Conservation (phyloP, 2,113 vertebrate genomes). For the Microtus pennsylvanicus region DNA sequence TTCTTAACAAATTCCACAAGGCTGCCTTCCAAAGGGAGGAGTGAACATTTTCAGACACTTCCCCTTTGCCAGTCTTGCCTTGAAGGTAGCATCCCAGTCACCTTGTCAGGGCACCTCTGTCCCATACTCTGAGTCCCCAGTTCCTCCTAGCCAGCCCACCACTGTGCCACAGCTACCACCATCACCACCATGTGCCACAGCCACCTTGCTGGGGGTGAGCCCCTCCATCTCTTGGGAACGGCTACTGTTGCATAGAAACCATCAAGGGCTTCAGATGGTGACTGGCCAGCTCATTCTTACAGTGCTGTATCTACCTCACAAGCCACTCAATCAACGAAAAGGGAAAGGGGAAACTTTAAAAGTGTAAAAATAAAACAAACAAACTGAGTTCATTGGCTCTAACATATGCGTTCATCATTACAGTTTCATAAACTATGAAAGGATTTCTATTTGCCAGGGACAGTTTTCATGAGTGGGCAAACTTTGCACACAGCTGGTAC, state of each 20-base stretch:
- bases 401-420: background rate
- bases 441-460: background rate
- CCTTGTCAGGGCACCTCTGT: rapidly evolving
- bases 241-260: background rate
- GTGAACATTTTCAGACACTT: background rate
- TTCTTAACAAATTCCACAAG: background rate
- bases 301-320: background rate
- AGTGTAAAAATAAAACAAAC: background rate
- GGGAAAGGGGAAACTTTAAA: background rate
- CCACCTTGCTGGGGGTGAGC: background rate
- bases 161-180: no score
- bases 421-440: background rate
- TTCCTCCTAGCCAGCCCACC: background rate
- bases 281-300: background rate
- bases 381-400: background rate
- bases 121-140: background rate
- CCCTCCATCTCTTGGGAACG: background rate
- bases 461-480: background rate
- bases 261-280: background rate
- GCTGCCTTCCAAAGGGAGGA: background rate
- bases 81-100: background rate
- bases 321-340: background rate
- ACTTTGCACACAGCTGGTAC: background rate
- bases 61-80: background rate
- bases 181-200: background rate